phyloP scores from a whole-genome alignment of 2,113 vertebrate species.

The Oryzias javanicus region DNA sequence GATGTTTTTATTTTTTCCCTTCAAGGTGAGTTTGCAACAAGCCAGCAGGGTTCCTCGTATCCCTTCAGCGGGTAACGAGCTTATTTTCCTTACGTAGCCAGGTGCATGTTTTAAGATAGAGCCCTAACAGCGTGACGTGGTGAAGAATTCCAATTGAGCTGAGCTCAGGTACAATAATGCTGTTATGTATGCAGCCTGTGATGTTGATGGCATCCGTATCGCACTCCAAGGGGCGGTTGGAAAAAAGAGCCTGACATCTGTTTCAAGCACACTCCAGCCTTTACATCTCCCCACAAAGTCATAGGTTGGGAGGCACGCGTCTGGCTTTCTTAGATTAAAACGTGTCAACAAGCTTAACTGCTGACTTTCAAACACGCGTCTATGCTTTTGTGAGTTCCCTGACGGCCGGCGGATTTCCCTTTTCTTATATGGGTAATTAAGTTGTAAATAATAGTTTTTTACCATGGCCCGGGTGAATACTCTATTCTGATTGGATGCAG shows the following conservation, averaged over 20 bases:
- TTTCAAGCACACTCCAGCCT: constrained; percentile 73
- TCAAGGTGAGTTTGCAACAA: constrained; percentile 63
- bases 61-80: constrained; percentile 65
- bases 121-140: constrained; percentile 56
- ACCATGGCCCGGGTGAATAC: too few relatives aligned
- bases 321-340: constrained; percentile 75
- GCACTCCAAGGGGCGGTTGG: constrained; percentile 53
- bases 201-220: constrained; percentile 69
- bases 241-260: constrained; percentile 60
- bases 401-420: constrained; percentile 62
- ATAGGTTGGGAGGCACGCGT: constrained; percentile 61
- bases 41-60: constrained; percentile 66
- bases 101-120: constrained; percentile 81
- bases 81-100: constrained; percentile 70
- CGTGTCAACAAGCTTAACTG: constrained; percentile 71
- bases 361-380: constrained; percentile 68
- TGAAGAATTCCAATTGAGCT: constrained; percentile 64
- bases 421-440: constrained; percentile 29
- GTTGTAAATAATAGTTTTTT: constrained; percentile 39
- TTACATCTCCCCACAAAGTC: constrained; percentile 68
- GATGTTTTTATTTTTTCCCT: constrained; percentile 40
- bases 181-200: constrained; percentile 66
- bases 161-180: constrained; percentile 59
- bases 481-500: too few relatives aligned
- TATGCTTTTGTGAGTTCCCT: constrained; percentile 56